Conservation (phyloP, 1,140 invertebrate genomes). For the Drosophila sulfurigaster region DNA sequence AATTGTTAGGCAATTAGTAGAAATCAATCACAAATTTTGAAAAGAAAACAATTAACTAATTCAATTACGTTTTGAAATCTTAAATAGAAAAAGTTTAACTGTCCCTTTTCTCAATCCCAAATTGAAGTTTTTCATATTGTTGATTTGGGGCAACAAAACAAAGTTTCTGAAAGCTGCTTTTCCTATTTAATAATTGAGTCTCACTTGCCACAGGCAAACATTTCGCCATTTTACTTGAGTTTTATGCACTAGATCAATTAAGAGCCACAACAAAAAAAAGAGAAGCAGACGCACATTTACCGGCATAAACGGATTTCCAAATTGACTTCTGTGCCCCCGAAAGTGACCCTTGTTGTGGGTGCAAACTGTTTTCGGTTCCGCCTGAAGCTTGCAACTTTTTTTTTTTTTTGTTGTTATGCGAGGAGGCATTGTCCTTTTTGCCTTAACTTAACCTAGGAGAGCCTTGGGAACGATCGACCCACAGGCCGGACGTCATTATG, state of each 20-base stretch:
- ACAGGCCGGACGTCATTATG: slow-evolving; percentile 19
- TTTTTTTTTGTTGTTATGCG: background rate
- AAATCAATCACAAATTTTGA: no score
- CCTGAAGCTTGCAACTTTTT: background rate
- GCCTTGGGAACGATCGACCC: background rate
- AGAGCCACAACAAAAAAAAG: background rate
- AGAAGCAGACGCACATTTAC: background rate
- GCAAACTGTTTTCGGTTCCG: background rate
- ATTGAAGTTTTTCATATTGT: background rate
- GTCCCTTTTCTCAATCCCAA: background rate
- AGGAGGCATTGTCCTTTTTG: background rate
- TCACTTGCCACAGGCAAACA: background rate
- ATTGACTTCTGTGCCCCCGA: background rate
- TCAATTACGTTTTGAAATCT: no score
- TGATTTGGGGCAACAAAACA: background rate
- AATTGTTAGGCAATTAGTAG: no score
- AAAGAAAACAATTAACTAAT: no score
- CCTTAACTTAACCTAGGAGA: background rate
- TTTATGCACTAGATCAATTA: background rate
- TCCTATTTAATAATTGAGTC: background rate
- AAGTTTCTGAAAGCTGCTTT: background rate
- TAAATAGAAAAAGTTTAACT: no score
- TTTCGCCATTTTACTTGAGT: background rate
- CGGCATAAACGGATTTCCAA: slow-evolving; percentile 6
- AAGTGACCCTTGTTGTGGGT: background rate